These are phyloP conservation scores for Prosapia bicincta DNA, from an alignment of 2,888 invertebrate species.

Conservation along the genomic window DNA sequence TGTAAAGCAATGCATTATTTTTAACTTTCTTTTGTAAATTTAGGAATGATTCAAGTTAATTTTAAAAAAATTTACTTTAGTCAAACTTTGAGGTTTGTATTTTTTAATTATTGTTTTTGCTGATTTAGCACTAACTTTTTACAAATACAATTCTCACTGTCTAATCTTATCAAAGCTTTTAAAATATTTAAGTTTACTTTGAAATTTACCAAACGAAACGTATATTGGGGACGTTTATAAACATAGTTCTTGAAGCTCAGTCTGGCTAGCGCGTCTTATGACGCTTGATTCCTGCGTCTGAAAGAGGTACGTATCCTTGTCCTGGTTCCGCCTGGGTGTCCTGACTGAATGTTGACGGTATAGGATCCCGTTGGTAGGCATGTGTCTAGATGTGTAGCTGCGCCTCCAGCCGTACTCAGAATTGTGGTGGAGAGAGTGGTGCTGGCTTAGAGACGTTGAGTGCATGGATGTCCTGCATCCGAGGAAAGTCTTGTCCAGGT, in stretches of 20 bases:
- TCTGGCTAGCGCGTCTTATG: slow-evolving; percentile 34
- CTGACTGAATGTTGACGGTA: background rate
- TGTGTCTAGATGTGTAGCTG: background rate
- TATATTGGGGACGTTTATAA: no score
- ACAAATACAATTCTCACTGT: no score
- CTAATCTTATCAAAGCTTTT: no score
- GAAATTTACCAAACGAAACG: no score
- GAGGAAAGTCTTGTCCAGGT: slow-evolving; percentile 42
- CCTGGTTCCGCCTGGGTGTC: background rate
- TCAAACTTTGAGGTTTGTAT: no score
- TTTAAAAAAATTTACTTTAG: no score
- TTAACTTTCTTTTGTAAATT: no score
- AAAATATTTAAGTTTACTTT: no score
- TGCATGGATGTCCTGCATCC: slow-evolving; percentile 39
- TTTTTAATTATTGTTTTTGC: no score
- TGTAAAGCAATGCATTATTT: no score
- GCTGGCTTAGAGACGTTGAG: slow-evolving; percentile 14
- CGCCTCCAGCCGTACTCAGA: slow-evolving; percentile 15
- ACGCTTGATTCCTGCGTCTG: slow-evolving; percentile 31
- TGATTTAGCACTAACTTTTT: no score
- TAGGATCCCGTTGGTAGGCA: background rate
- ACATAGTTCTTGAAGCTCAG: slow-evolving; percentile 40
- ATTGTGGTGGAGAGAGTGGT: background rate
- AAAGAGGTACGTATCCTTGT: slow-evolving; percentile 32
- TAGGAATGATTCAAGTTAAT: no score